Evolutionary conservation across 2,888 invertebrate genomes (phyloP), one percentile per base, ranked within the genome.

Genomic region (Scaptomyza cyrtandrae): DNA sequence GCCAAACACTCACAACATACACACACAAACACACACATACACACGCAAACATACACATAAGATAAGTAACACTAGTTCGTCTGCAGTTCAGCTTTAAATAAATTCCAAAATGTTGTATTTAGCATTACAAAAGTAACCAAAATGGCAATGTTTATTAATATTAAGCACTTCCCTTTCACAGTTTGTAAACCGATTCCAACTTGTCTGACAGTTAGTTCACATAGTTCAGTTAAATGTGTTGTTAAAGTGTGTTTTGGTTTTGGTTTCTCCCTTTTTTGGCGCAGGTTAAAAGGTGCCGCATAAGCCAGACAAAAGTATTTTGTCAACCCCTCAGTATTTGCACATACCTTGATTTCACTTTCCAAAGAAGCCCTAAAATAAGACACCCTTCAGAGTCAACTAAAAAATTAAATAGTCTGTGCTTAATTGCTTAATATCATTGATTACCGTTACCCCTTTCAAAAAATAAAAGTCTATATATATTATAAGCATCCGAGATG

Each of bases 171-270:
- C 3, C 37, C 39, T 41, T 14, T 4, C 19, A 16, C 41, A 9
- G 56, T 6, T 41, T 45, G 84, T 65, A 83, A 83, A 7, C 37
- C 56, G 62, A 83, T 59, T 29, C 67, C 52, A 48, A 35, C 24
- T 59, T 43, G 43, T 33, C 57, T 49, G 7, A n/a, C 52, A n/a
- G 5, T 33, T 44, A 53, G 83, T 70, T 80, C 85, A 66, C 58
- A 71, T 50, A 87, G 89, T 87, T 90, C 84, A 86, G 84, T 82
- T 86, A 89, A 89, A 88, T 89, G 86, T 87, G 75, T 69, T 79
- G 82, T 82, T 72, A 89, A 90, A 88, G 66, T 86, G 69, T 66
- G 65, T 44, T 35, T 29, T 41, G 70, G 78, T 56, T 78, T 71
- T 39, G 14, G 55, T 73, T 84, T 59, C 75, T 31, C 60, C 59